A percentile compares a stretch with the other conserved stretches of the same genome.
Conservation (phyloP, 2,888 invertebrate species). For the Linyphia triangularis region DNA sequence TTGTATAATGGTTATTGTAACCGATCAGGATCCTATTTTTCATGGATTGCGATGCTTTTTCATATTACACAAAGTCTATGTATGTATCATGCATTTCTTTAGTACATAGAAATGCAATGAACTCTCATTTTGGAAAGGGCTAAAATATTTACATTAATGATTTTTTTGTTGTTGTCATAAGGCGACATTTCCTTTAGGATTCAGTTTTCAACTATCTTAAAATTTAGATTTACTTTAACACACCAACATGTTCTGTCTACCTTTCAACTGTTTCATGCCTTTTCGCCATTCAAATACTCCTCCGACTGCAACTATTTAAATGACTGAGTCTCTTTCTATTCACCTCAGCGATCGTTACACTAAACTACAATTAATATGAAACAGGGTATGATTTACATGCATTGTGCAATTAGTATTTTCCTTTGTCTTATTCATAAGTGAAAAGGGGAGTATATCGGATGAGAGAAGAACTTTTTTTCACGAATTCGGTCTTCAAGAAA, state of each 20-base stretch:
- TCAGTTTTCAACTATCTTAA: neutral
- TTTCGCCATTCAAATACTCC: neutral
- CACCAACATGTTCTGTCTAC: neutral
- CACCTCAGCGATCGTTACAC: neutral
- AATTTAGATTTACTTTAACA: neutral
- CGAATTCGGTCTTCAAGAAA: neutral
- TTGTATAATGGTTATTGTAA: too few relatives aligned
- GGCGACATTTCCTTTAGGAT: too few relatives aligned
- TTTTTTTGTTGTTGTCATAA: neutral
- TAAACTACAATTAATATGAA: neutral
- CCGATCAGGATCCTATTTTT: too few relatives aligned
- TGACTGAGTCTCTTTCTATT: neutral
- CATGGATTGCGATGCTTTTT: neutral
- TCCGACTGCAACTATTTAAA: too few relatives aligned
- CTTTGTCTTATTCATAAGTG: neutral
- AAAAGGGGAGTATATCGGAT: neutral
- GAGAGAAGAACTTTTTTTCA: slow-evolving; percentile 29
- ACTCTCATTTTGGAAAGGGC: neutral
- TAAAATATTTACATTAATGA: neutral
- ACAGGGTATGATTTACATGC: neutral
- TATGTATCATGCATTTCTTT: neutral
- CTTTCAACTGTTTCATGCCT: neutral
- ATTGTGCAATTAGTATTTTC: slow-evolving; percentile 15
- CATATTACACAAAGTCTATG: neutral
- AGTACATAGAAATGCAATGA: neutral